Conservation (phyloP, 1,140 invertebrate genomes). For the Vollenhovia emeryi region DNA sequence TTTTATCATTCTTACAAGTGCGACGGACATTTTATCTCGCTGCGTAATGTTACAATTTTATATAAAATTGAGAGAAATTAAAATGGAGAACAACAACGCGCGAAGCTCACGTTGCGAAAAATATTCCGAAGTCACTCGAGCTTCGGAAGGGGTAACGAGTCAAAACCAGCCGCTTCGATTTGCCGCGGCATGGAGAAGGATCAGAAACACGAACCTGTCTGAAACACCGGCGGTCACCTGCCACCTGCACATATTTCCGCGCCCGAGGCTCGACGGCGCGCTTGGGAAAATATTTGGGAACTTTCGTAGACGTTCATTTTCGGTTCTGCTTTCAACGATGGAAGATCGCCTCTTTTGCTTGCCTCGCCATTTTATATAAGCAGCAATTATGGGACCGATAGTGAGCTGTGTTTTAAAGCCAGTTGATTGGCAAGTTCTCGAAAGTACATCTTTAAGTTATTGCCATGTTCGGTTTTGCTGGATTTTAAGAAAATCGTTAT, state of each 20-base stretch:
- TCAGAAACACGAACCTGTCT: constrained; percentile 71
- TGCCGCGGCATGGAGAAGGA: constrained; percentile 57
- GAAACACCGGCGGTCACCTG: constrained; percentile 71
- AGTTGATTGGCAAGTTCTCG: background rate
- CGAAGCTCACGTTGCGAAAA: background rate
- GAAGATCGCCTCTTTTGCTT: constrained; percentile 12
- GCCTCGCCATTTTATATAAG: background rate
- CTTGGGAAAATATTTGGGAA: constrained; percentile 70
- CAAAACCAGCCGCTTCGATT: constrained; percentile 54
- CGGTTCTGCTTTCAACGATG: background rate
- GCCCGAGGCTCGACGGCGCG: constrained; percentile 29
- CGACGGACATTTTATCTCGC: background rate
- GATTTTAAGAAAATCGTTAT: background rate
- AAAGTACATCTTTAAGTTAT: background rate
- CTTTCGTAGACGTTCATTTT: constrained; percentile 47
- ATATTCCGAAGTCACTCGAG: background rate
- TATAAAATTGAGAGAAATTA: constrained; percentile 5
- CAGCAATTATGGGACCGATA: constrained; percentile 1
- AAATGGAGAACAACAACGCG: background rate
- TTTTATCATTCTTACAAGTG: background rate
- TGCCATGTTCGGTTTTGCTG: background rate
- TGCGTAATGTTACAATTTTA: background rate
- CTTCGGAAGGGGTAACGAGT: background rate
- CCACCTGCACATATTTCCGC: constrained; percentile 71
- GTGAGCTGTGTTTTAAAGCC: background rate